phyloP scores from a whole-genome alignment of 2,888 invertebrate species.

The Xestia ashworthii region DNA sequence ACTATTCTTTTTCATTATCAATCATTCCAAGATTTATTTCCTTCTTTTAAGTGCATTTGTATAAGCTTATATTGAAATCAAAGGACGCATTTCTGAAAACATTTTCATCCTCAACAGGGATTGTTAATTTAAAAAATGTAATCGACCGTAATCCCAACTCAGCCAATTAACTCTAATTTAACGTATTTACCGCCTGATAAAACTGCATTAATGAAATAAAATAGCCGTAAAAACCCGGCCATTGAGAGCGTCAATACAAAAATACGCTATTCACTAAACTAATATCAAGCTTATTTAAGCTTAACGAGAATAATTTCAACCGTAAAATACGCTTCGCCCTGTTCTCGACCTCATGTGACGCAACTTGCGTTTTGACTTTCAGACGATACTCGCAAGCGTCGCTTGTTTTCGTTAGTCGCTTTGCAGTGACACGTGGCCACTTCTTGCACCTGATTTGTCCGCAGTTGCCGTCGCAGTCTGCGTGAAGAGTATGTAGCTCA shows the following conservation, averaged over 20 bases:
- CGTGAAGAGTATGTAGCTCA: background rate
- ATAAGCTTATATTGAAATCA: background rate
- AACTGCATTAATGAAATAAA: conserved; percentile 25
- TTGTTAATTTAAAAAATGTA: background rate
- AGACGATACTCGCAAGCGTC: background rate
- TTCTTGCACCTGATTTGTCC: background rate
- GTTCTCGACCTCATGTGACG: background rate
- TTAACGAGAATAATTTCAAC: conserved; percentile 15
- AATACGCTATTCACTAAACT: conserved; percentile 23
- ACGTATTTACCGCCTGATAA: conserved; percentile 9
- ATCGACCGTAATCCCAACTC: background rate
- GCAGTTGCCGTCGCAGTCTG: too few relatives aligned
- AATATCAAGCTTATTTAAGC: conserved; percentile 25
- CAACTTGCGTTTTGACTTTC: background rate
- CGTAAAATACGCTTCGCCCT: background rate
- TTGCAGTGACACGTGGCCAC: background rate
- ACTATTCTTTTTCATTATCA: too few relatives aligned
- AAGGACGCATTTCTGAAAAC: background rate
- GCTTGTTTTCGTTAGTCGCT: background rate
- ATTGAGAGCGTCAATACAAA: conserved; percentile 15
- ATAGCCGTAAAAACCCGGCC: conserved; percentile 9
- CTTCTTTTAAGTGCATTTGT: background rate
- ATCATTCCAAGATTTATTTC: too few relatives aligned
- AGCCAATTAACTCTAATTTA: conserved; percentile 9
- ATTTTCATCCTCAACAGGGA: too few relatives aligned